Evolutionary conservation across 2,888 invertebrate genomes (phyloP), one percentile per base, ranked within the genome.

Genomic region (Lymantria monacha): DNA sequence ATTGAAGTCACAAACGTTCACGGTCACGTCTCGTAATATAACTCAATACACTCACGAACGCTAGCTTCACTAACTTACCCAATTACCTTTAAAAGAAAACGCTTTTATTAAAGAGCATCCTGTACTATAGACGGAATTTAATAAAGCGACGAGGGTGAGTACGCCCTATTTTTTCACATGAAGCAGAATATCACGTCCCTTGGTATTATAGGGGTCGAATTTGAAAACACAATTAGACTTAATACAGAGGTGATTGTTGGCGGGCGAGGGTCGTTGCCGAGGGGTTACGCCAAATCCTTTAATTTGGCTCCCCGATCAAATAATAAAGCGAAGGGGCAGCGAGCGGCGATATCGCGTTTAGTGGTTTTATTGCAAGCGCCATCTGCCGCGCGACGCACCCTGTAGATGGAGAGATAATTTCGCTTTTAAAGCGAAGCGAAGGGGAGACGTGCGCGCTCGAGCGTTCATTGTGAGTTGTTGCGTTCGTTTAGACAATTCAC

Each of bases 151-250:
- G 61, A 78, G 84, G 85, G 83, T 59, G 77, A 76, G 68, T 66
- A 68, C 82, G 81, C 87, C 87, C 86, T 74, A 83, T 87, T 90
- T 89, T 89, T 90, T 89, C 85, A 83, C 85, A 81, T 84, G 80
- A 69, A 73, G 58, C 66, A 63, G 75, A 79, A 76, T 75, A 79
- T 74, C 73, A 70, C 77, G 72, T 79, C 85, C 81, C 83, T 78
- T 70, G 70, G 64, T 74, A 83, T 84, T 83, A 83, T 83, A 84
- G 85, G 89, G 87, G 83, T 81, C 75, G 83, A 87, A 89, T 89
- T 89, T 85, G 88, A 91, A 91, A 91, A 91, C 91, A 91, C 90
- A 91, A 91, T 91, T 91, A 91, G 89, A 90, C 86, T 89, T 91
- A 91, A 91, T 91, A 91, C 90, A 90, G 90, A 89, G 91, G 91